Conservation (phyloP, 2,888 invertebrate species). For the Standfussiana lucernea region DNA sequence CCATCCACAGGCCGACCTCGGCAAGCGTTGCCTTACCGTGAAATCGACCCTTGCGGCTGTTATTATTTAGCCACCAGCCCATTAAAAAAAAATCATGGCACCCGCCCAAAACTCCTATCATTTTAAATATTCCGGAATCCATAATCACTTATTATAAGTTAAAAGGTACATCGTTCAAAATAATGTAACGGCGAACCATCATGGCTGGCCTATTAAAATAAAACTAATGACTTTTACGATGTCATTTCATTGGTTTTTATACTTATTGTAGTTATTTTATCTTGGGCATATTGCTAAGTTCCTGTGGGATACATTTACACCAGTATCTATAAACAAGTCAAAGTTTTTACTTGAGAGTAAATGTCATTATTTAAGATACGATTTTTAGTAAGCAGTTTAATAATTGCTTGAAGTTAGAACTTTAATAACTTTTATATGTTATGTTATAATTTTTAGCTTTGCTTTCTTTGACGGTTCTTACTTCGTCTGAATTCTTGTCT, state of each 20-base stretch:
- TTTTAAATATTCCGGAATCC: slow-evolving; percentile 14
- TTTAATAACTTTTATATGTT: too few species aligned
- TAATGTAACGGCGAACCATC: slow-evolving; percentile 20
- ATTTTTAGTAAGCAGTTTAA: too few species aligned
- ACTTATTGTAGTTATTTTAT: slow-evolving; percentile 22
- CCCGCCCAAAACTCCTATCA: slow-evolving; percentile 9
- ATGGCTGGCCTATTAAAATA: slow-evolving; percentile 37
- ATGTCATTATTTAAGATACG: too few species aligned
- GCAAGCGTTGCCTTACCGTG: background rate
- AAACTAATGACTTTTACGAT: slow-evolving; percentile 50
- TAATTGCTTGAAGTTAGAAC: too few species aligned
- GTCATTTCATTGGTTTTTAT: slow-evolving; percentile 45
- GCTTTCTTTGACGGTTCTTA: too few species aligned
- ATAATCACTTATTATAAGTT: slow-evolving; percentile 26
- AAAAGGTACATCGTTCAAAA: slow-evolving; percentile 23
- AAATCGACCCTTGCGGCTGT: background rate
- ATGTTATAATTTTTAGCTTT: too few species aligned
- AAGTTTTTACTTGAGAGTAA: too few species aligned
- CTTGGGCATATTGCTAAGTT: background rate
- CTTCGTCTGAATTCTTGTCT: too few species aligned
- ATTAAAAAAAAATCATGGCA: background rate
- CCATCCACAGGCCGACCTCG: background rate
- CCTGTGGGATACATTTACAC: background rate
- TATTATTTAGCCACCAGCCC: background rate
- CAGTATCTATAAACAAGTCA: too few species aligned